Evolutionary conservation across 2,888 invertebrate genomes (phyloP).

Genomic region (Portevinia maculata): DNA sequence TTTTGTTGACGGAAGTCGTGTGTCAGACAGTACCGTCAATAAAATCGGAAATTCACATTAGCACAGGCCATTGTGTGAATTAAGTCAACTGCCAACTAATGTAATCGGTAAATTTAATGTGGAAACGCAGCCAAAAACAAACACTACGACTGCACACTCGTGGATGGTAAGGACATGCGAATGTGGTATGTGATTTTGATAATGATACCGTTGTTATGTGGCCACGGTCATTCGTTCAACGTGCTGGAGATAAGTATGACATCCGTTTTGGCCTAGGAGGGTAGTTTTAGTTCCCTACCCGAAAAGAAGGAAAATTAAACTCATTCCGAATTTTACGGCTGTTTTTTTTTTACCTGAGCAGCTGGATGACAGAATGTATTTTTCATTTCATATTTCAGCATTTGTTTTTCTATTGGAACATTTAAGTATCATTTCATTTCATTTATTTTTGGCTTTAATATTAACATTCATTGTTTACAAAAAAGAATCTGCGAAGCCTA

Average conservation of each 20-base stretch:
- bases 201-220: conserved; percentile 27
- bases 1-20: conserved; percentile 44
- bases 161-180: too few species aligned
- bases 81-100: conserved; percentile 68
- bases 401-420: too few species aligned
- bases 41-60: conserved; percentile 66
- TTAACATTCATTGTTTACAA: too few species aligned
- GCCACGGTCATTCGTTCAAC: neutral
- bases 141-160: conserved; percentile 18
- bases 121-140: conserved; percentile 27
- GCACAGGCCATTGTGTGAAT: conserved; percentile 56
- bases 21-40: conserved; percentile 49
- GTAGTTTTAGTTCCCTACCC: conserved; percentile 35
- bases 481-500: too few species aligned
- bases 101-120: conserved; percentile 63
- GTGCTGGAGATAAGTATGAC: conserved; percentile 34
- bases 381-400: too few species aligned
- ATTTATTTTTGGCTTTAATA: too few species aligned
- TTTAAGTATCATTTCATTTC: too few species aligned
- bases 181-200: conserved; percentile 37
- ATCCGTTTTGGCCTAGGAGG: conserved; percentile 33
- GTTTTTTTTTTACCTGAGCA: neutral
- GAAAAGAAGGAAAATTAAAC: neutral
- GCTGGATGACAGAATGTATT: too few species aligned
- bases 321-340: neutral